Evolutionary conservation across 2,113 vertebrate genomes (phyloP).

Genomic region (Hippocampus mohnikei): DNA sequence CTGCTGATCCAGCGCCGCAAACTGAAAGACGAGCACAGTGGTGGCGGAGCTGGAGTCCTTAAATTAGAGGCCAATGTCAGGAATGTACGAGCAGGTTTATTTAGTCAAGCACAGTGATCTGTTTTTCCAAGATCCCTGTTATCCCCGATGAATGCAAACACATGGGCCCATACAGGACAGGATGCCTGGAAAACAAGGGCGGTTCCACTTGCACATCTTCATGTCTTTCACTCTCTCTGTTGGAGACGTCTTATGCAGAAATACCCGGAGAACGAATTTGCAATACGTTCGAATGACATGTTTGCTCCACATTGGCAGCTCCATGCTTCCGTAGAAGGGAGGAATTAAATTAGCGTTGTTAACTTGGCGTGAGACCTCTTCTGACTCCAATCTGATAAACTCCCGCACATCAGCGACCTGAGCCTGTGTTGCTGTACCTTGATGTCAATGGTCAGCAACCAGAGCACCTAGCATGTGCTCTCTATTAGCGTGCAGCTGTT

Average conservation of each 20-base stretch:
- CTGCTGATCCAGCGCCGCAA: slow-evolving; percentile 22
- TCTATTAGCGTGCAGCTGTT: slow-evolving; percentile 64
- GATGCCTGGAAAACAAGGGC: slow-evolving; percentile 55
- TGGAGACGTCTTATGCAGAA: background rate
- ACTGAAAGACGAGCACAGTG: slow-evolving; percentile 51
- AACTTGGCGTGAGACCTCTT: background rate
- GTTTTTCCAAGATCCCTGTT: slow-evolving; percentile 67
- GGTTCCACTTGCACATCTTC: slow-evolving; percentile 30
- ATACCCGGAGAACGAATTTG: too few species aligned
- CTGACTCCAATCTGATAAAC: background rate
- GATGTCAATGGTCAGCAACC: slow-evolving; percentile 47
- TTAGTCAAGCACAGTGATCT: slow-evolving; percentile 65
- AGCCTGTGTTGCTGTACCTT: slow-evolving; percentile 31
- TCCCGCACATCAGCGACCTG: background rate
- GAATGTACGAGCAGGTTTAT: slow-evolving; percentile 66
- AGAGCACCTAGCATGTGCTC: slow-evolving; percentile 59
- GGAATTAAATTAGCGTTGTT: background rate
- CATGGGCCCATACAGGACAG: slow-evolving; percentile 28
- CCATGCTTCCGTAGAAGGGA: too few species aligned
- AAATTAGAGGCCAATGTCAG: slow-evolving; percentile 64
- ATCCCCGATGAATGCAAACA: slow-evolving; percentile 69
- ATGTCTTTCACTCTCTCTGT: slow-evolving; percentile 6
- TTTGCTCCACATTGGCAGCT: too few species aligned
- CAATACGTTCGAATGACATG: too few species aligned
- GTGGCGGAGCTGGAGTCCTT: slow-evolving; percentile 44